phyloP scores from a whole-genome alignment of 1,140 invertebrate species.

The Ceratoteleas bidentatus region DNA sequence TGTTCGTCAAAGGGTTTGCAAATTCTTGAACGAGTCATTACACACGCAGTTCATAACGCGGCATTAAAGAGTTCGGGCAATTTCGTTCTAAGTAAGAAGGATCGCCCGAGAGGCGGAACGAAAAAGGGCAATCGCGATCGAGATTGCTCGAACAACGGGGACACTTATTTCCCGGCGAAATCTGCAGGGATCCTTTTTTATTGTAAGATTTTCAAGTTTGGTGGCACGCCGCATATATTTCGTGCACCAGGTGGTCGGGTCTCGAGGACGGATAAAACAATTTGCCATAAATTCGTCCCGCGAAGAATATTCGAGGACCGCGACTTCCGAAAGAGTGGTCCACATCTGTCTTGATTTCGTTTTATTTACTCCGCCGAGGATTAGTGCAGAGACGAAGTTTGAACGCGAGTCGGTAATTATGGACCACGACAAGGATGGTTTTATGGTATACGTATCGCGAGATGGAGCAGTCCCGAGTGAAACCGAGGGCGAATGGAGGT shows the following conservation, averaged over 20 bases:
- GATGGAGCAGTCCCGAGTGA: background rate
- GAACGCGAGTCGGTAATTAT: background rate
- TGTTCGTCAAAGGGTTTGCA: background rate
- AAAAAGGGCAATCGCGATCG: conserved; percentile 22
- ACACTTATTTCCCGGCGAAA: conserved; percentile 61
- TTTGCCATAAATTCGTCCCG: conserved; percentile 76
- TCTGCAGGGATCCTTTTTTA: conserved; percentile 64
- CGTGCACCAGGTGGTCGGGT: conserved; percentile 75
- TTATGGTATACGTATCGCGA: no score
- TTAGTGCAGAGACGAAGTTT: background rate
- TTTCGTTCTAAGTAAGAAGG: background rate
- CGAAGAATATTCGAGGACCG: conserved; percentile 61
- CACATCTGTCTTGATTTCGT: conserved; percentile 37
- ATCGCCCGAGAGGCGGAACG: background rate
- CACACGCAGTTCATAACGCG: background rate
- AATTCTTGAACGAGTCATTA: background rate
- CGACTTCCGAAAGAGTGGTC: conserved; percentile 47
- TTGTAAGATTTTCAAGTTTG: conserved; percentile 62
- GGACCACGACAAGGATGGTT: no score
- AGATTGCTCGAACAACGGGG: conserved; percentile 22
- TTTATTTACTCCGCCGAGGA: conserved; percentile 33
- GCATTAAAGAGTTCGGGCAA: background rate
- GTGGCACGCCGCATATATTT: conserved; percentile 71
- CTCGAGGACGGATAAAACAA: conserved; percentile 74
- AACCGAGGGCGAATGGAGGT: background rate